Base-by-base conservation (phyloP, 2,888 invertebrate genomes). In the Harpagoxenus sublaevis region DNA sequence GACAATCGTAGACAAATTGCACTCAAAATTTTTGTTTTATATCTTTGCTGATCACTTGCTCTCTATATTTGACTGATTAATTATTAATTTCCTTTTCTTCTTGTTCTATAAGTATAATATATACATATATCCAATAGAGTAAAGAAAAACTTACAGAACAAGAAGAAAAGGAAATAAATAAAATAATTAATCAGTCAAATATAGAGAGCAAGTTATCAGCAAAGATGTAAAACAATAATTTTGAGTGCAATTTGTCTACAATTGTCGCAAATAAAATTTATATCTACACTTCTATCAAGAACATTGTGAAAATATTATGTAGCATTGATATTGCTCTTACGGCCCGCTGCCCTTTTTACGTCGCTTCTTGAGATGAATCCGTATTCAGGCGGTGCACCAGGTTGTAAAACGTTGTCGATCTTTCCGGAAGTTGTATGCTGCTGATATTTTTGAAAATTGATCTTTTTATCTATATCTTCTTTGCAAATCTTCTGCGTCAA, bases 311-410 rank as follows among this genome's bases (percentile, higher is more conserved):
- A 83, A 83, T 84, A 39, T 66, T 60, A 87, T 65, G 82, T 85
- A 81, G 31, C 39, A 78, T 78, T 74, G 60, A 70, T 63, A 75
- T 82, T 83, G 83, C 83, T 86, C 95, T 95, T 95, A 95, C 95
- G 93, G 92, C 94, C 94, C 68, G 94, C 93, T 84, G 94, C 93
- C 82, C 91, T 92, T 85, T 92, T 94, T 85, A 95, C 89, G 87
- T 94, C 93, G 74, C 81, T 91, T 86, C 92, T 92, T 63, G 96
- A 95, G 71, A 96, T 94, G 90, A 95, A 96, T 68, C 96, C 96
- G 84, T 96, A 96, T 88, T 97, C 96, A 0, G 97, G 96, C 45
- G 96, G 96, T 62, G 96, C 96, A 23, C 96, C 97, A 1, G 96
- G 96, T 87, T 96, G 94, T 70, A 93, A 84, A 18, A 74, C 68